Conservation (phyloP, 2,888 invertebrate species). For the Pyralis farinalis region DNA sequence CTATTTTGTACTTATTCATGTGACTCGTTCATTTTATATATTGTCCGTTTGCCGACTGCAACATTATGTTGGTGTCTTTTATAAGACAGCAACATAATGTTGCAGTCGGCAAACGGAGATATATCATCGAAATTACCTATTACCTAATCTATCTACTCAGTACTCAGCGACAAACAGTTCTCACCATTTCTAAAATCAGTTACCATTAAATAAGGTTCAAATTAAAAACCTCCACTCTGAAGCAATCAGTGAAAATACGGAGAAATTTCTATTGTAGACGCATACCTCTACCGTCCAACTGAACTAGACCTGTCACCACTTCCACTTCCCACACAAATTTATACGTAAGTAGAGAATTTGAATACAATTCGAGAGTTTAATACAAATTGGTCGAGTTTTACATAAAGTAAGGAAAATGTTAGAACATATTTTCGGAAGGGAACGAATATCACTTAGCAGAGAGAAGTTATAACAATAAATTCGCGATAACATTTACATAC, state of each 20-base stretch:
- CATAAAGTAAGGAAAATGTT: constrained; percentile 49
- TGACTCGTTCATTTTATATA: too few species aligned
- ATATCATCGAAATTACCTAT: too few species aligned
- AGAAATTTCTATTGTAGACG: constrained; percentile 44
- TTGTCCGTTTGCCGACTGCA: too few species aligned
- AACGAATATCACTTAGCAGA: constrained; percentile 73
- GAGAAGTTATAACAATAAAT: constrained; percentile 74
- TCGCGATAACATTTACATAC: constrained; percentile 69
- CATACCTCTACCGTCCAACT: constrained; percentile 27
- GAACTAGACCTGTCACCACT: constrained; percentile 24
- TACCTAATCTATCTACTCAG: too few species aligned
- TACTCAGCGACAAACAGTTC: neutral
- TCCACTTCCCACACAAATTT: constrained; percentile 11
- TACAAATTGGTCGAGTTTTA: constrained; percentile 28
- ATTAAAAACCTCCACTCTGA: constrained; percentile 41
- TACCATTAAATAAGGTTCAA: constrained; percentile 37
- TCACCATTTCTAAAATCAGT: constrained; percentile 3
- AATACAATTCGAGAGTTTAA: constrained; percentile 23
- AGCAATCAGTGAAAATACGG: constrained; percentile 51
- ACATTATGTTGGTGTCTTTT: too few species aligned
- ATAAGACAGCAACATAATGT: too few species aligned
- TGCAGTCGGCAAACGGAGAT: too few species aligned
- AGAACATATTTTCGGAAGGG: constrained; percentile 54
- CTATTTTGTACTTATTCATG: too few species aligned
- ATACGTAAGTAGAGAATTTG: constrained; percentile 9